Evolutionary conservation across 1,140 invertebrate species (phyloP), one percentile per base, ranked within the genome.

Genomic region (Drosophila kikkawai): DNA sequence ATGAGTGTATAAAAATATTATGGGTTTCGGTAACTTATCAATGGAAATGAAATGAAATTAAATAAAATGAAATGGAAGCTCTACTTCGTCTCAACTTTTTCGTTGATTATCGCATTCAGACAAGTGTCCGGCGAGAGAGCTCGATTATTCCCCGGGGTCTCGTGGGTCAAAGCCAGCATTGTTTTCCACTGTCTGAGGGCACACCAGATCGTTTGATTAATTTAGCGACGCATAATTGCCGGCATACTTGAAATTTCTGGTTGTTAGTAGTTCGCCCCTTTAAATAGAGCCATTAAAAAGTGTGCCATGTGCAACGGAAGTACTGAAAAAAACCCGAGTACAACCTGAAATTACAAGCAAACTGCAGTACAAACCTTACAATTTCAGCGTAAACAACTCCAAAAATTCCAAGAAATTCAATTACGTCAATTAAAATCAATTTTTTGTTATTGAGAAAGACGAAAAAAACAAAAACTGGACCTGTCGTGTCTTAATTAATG

Each of bases 391-490:
- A 71, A 82, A 79, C 70, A 71, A 75, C 75, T 66, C 47, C 22
- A 7, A 48, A 65, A 79, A 48, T 86, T 87, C 84, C 84, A 87
- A 77, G 84, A 83, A 82, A 80, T 55, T 60, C 55, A 87, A 77
- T 64, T 68, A 68, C 50, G 44, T 67, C 82, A 86, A 86, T 87
- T 86, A 77, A 80, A 69, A 65, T 42, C 32, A 57, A 82, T 64
- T 56, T 68, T 42, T 65, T 34, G 15, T 48, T 67, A 57, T 56
- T 51, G 37, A 48, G 44, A 63, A 19, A 57, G 12, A 36, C 19
- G 17, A 19, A 53, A 13, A 41, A 36, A 13, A 9, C n/a, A 45
- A 63, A 79, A 51, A 58, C 44, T 66, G 13, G 19, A 63, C 65
- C 65, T 34, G 50, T 34, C 32, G n/a, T 44, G 26, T 32, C 47